These are phyloP conservation scores for Merluccius polli DNA, from an alignment of 2,797 vertebrate genomes.

Conservation along the genomic window DNA sequence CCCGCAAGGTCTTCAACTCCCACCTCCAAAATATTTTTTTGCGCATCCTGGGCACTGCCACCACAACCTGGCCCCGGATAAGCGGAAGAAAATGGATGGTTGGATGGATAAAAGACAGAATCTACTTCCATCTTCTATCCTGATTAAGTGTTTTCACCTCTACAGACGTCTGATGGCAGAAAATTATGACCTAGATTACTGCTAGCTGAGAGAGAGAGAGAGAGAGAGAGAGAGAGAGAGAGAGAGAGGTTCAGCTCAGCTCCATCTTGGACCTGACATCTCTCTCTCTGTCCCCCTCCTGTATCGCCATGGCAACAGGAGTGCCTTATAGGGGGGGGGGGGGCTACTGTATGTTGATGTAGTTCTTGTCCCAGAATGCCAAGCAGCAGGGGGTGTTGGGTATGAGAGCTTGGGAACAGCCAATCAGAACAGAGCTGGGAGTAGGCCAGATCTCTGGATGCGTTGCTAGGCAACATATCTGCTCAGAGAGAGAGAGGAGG, in stretches of 20 bases:
- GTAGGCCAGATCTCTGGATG: background rate
- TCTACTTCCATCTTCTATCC: too few relatives aligned
- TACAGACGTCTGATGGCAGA: too few relatives aligned
- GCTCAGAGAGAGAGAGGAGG: background rate
- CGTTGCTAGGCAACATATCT: conserved; percentile 2
- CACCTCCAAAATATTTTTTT: too few relatives aligned
- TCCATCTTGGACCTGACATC: background rate
- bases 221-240: too few relatives aligned
- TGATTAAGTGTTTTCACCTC: too few relatives aligned
- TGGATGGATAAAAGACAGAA: too few relatives aligned
- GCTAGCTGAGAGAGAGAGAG: background rate
- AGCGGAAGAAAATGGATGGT: too few relatives aligned
- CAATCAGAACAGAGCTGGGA: background rate
- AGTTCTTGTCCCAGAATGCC: background rate
- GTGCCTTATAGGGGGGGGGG: background rate
- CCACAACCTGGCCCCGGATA: too few relatives aligned
- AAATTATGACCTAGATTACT: too few relatives aligned
- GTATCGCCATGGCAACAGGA: background rate
- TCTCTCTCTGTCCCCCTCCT: background rate
- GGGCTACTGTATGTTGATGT: background rate
- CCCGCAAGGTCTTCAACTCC: too few relatives aligned
- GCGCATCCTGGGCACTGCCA: too few relatives aligned
- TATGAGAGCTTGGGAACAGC: background rate
- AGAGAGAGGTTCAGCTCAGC: background rate
- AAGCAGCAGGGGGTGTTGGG: background rate